phyloP scores from a whole-genome alignment of 2,797 vertebrate species.

The Amniataba percoides region DNA sequence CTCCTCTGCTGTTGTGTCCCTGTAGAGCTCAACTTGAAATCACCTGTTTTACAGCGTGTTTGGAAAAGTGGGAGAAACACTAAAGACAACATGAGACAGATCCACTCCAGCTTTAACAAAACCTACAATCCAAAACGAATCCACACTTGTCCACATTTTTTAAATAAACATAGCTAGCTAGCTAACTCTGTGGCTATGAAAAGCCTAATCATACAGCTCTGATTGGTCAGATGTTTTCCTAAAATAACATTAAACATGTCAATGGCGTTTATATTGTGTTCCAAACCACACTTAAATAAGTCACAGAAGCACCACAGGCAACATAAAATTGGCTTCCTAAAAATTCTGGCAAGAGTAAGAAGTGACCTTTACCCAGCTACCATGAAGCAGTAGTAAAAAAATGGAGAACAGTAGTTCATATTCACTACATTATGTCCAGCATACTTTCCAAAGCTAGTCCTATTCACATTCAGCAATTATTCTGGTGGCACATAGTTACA shows the following conservation, averaged over 20 bases:
- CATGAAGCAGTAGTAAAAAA: slow-evolving; percentile 4
- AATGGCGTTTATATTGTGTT: background rate
- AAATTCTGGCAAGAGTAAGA: background rate
- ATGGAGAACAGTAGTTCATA: slow-evolving; percentile 53
- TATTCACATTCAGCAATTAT: slow-evolving; percentile 73
- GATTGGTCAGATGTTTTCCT: background rate
- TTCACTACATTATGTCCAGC: slow-evolving; percentile 53
- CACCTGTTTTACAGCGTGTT: background rate
- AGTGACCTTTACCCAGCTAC: slow-evolving; percentile 15
- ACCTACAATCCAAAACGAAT: background rate
- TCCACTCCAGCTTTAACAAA: too few species aligned
- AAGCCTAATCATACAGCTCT: background rate
- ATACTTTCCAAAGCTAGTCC: slow-evolving; percentile 54
- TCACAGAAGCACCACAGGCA: slow-evolving; percentile 14
- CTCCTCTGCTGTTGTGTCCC: background rate
- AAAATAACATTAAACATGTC: background rate
- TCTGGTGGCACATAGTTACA: slow-evolving; percentile 74
- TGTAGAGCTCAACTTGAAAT: too few species aligned
- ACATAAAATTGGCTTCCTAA: slow-evolving; percentile 10
- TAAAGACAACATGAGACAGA: too few species aligned
- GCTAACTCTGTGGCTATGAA: background rate
- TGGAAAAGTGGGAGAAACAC: background rate
- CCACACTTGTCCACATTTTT: background rate
- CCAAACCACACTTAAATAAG: background rate
- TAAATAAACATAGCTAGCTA: slow-evolving; percentile 1